Evolutionary conservation across 2,113 vertebrate genomes (phyloP).

Genomic region (Sturnus vulgaris): DNA sequence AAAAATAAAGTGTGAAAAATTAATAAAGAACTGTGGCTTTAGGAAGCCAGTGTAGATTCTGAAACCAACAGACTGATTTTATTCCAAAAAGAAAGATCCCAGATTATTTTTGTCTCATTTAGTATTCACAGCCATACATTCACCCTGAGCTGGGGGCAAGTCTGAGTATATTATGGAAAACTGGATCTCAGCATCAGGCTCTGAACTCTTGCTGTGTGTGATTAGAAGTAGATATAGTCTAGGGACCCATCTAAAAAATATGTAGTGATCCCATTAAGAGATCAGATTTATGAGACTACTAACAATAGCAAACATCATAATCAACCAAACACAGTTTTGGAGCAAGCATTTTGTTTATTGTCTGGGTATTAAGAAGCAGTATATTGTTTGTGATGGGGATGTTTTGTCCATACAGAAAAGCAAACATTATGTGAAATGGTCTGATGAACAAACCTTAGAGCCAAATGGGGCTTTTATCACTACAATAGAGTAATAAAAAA

Average conservation of each 20-base stretch:
- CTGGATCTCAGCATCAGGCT: background rate
- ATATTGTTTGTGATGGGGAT: background rate
- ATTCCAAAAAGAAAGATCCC: background rate
- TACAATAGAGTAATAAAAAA: background rate
- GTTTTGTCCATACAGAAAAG: background rate
- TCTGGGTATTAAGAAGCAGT: background rate
- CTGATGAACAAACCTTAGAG: background rate
- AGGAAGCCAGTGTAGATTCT: background rate
- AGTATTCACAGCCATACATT: background rate
- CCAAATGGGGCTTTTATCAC: background rate
- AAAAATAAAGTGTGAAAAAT: conserved; percentile 23
- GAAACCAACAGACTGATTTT: conserved; percentile 3
- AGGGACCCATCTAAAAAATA: background rate
- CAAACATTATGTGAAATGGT: background rate
- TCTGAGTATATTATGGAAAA: background rate
- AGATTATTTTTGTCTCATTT: background rate
- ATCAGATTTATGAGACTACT: background rate
- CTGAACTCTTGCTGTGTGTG: background rate
- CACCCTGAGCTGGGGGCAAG: background rate
- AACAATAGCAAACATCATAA: background rate
- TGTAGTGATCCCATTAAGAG: background rate
- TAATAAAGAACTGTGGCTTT: background rate
- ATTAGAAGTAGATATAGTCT: background rate
- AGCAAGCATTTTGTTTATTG: background rate
- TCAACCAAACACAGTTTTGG: background rate